Evolutionary conservation across 1,140 invertebrate species (phyloP).

Genomic region (Diploscapter pachys): DNA sequence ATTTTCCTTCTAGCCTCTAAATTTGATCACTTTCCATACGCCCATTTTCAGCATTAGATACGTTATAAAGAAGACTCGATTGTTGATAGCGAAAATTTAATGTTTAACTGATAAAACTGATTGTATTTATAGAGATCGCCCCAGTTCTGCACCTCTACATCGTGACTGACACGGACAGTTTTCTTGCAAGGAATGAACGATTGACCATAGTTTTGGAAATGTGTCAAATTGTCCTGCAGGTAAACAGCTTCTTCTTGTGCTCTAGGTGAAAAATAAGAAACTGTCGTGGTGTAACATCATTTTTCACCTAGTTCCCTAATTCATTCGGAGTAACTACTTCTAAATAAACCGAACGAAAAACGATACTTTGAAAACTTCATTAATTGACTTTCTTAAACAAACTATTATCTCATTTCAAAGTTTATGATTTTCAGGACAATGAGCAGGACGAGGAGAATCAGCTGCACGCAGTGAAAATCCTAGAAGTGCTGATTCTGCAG

Average conservation of each 20-base stretch:
- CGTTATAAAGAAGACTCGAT: background rate
- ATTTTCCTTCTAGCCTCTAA: background rate
- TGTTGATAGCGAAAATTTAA: background rate
- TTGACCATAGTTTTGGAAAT: conserved; percentile 89
- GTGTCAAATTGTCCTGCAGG: conserved; percentile 64
- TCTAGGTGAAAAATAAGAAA: background rate
- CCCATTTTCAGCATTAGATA: background rate
- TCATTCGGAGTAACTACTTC: too few relatives aligned
- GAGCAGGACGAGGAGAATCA: conserved; percentile 87
- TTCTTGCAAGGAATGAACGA: conserved; percentile 82
- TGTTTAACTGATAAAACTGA: background rate
- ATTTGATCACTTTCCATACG: too few relatives aligned
- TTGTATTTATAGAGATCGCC: conserved; percentile 81
- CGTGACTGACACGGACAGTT: conserved; percentile 86
- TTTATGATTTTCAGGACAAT: conserved; percentile 63
- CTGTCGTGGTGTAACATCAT: too few relatives aligned
- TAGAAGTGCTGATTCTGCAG: conserved; percentile 91
- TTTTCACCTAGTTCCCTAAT: too few relatives aligned
- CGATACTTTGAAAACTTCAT: too few relatives aligned
- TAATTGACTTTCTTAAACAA: too few relatives aligned
- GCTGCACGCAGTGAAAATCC: conserved; percentile 89
- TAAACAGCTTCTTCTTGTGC: background rate
- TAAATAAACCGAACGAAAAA: too few relatives aligned
- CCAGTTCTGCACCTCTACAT: conserved; percentile 95
- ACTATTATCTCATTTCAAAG: background rate